Base-by-base conservation (phyloP, 2,797 vertebrate species). In the Trachops cirrhosus region DNA sequence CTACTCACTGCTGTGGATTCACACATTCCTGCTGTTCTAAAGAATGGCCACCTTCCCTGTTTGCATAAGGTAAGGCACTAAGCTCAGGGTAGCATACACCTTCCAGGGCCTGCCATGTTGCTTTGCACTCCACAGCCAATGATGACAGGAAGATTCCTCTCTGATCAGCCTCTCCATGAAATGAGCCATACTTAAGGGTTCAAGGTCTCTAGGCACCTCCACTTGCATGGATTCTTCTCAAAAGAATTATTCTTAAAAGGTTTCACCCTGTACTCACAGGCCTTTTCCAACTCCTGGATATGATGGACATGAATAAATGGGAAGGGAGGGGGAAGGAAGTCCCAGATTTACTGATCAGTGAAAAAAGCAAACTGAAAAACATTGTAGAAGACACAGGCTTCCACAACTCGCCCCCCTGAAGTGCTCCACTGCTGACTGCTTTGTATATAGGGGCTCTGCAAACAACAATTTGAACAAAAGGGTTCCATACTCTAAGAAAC, bases 161-260 rank as follows among this genome's bases (percentile, higher is more conserved):
- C 80, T 74, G 48, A 44, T 88, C n/a, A 93, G 59, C 50, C 83
- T 50, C 37, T 59, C 86, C 89, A 46, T 37, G 71, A 88, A 96
- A 91, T 74, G 2, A 50, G 10, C 24, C 79, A 64, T 10, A 67
- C 15, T 79, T 64, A 95, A 95, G 70, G 67, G 62, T n/a, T 0
- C 67, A 46, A 91, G 95, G 24, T 44, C 96, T 92, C 24, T 11
- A 37, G 48, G 70, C 50, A 93, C 41, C 24, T 88, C 57, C 75
- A 82, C 39, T 90, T 64, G 73, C 75, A 92, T 88, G 73, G 90
- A 73, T 21, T 26, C 77, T 80, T 85, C 94, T 44, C 80, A 75
- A 90, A 67, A 34, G 62, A 67, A n/a, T 67, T 67, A 15, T 34
- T 34, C 18, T 68, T 68, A 68, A 68, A 21, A 68, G 19, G 15